phyloP scores from a whole-genome alignment of 2,888 invertebrate species.

The Ligdia adustata region DNA sequence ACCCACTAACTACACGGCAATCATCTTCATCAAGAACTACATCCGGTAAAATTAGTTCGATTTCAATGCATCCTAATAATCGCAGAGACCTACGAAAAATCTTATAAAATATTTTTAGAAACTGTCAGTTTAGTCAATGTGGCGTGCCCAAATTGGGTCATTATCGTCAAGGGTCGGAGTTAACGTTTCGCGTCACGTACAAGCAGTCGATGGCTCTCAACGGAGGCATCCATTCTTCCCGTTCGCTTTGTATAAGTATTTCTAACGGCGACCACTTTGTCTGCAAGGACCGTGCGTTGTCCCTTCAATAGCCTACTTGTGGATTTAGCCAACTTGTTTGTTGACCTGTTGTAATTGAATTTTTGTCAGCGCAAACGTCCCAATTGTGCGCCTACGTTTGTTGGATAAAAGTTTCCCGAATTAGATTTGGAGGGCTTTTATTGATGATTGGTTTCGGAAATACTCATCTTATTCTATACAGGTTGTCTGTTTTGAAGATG shows the following conservation, averaged over 20 bases:
- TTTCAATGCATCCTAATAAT: too few species aligned
- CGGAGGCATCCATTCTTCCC: constrained; percentile 55
- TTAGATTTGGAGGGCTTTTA: too few species aligned
- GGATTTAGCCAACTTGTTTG: constrained; percentile 34
- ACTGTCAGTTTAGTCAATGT: too few species aligned
- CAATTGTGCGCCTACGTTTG: not conserved
- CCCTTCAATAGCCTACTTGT: constrained; percentile 41
- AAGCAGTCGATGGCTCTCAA: constrained; percentile 57
- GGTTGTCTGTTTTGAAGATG: too few species aligned
- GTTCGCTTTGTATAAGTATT: constrained; percentile 63
- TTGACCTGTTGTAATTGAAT: constrained; percentile 22
- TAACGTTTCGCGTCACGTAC: constrained; percentile 65
- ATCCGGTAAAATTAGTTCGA: too few species aligned
- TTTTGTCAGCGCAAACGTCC: constrained; percentile 6
- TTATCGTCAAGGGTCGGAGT: constrained; percentile 48
- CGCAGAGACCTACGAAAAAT: too few species aligned
- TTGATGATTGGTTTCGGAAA: too few species aligned
- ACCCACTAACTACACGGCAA: too few species aligned
- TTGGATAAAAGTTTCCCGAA: not conserved
- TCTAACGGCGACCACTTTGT: constrained; percentile 62
- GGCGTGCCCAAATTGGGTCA: too few species aligned
- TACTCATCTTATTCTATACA: too few species aligned
- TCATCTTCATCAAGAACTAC: too few species aligned
- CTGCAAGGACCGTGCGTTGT: constrained; percentile 41
- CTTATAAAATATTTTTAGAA: too few species aligned